Percentiles rank a stretch among this genome's conserved stretches.
Conservation (phyloP, 1,140 invertebrate genomes). For the Apocrypta bakeri region DNA sequence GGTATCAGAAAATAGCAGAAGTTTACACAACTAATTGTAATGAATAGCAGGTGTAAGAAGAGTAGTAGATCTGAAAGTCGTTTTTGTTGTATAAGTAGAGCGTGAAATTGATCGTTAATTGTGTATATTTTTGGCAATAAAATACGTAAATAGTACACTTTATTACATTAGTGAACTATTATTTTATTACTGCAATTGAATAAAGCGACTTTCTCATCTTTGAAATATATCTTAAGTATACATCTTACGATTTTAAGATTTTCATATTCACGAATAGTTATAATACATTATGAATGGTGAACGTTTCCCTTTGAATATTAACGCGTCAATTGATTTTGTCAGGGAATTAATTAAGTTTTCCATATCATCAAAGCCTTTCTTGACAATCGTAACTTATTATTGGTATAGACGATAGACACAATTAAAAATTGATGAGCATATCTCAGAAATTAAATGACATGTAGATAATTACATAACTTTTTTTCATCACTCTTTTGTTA, state of each 20-base stretch:
- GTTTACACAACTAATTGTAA: neutral
- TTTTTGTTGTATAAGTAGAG: conserved; percentile 3
- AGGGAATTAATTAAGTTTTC: neutral
- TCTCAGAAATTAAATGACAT: neutral
- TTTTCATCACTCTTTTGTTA: conserved; percentile 9
- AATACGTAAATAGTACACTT: neutral
- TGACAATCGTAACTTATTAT: neutral
- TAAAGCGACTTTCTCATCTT: conserved; percentile 8
- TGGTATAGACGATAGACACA: neutral
- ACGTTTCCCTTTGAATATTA: conserved; percentile 19
- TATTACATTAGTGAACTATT: neutral
- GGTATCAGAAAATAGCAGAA: neutral
- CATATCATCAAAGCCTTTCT: neutral
- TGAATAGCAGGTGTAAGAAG: no score
- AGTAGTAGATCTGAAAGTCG: conserved; percentile 11
- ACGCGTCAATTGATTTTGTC: conserved; percentile 10
- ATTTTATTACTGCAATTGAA: neutral
- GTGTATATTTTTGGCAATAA: conserved; percentile 18
- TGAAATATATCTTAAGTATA: conserved; percentile 26
- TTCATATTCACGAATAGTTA: conserved; percentile 1
- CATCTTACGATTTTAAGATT: conserved; percentile 35
- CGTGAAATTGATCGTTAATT: conserved; percentile 10
- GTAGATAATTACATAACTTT: conserved; percentile 11
- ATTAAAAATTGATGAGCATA: neutral
- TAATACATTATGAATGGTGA: neutral